phyloP scores from a whole-genome alignment of 2,113 vertebrate species.

The Seriola aureovittata region DNA sequence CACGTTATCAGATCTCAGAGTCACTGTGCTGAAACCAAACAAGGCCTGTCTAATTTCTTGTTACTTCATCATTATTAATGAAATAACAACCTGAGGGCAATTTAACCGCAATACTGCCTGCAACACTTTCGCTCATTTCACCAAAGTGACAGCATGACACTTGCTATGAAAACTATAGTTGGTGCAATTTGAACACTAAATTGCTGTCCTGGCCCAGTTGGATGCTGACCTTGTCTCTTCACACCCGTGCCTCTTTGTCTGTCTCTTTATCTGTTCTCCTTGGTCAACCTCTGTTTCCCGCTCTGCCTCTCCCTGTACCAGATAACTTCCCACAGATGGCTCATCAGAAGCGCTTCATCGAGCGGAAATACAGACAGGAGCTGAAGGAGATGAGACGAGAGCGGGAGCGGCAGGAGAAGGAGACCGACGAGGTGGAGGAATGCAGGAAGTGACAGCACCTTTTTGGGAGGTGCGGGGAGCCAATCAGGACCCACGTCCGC shows the following conservation, averaged over 20 bases:
- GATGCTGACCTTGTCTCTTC: constrained; percentile 66
- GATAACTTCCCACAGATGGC: constrained; percentile 99
- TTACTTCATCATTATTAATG: constrained; percentile 66
- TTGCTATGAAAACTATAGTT: constrained; percentile 15
- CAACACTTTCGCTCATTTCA: constrained; percentile 42
- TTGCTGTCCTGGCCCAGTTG: constrained; percentile 45
- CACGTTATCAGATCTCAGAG: constrained; percentile 69
- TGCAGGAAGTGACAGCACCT: constrained; percentile 86
- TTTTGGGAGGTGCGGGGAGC: background rate
- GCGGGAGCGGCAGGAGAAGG: constrained; percentile 95
- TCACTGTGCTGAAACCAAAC: constrained; percentile 62
- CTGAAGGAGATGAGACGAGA: constrained; percentile 99
- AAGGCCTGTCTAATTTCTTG: constrained; percentile 64
- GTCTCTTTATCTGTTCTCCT: constrained; percentile 60
- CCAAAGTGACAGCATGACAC: constrained; percentile 50
- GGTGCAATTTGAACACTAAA: constrained; percentile 35
- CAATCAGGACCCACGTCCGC: constrained; percentile 1
- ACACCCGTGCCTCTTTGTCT: constrained; percentile 29
- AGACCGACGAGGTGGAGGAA: constrained; percentile 91
- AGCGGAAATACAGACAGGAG: constrained; percentile 99
- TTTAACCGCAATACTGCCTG: constrained; percentile 22
- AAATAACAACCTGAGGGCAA: constrained; percentile 51
- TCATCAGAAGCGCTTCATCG: constrained; percentile 99
- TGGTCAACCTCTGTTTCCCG: constrained; percentile 41
- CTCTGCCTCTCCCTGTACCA: constrained; percentile 75